Evolutionary conservation across 2,888 invertebrate genomes (phyloP).

Genomic region (Rutpela maculata): DNA sequence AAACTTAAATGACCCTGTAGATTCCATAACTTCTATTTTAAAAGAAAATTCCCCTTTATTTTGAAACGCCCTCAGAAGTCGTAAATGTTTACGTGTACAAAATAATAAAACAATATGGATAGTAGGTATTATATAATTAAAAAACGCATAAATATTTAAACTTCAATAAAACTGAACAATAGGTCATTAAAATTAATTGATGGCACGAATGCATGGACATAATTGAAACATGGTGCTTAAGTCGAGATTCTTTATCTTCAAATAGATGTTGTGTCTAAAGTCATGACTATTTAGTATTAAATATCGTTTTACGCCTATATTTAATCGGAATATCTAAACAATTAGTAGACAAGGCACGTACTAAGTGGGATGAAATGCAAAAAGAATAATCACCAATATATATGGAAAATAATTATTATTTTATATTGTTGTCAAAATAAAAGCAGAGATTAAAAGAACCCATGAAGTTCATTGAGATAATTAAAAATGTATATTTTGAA

Average conservation of each 20-base stretch:
- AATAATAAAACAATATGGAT: constrained; percentile 16
- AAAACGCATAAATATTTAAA: constrained; percentile 4
- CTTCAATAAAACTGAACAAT: constrained; percentile 13
- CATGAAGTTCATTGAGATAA: too few relatives aligned
- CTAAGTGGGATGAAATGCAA: too few relatives aligned
- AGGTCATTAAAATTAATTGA: constrained; percentile 31
- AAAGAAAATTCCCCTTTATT: background rate
- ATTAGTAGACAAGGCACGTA: too few relatives aligned
- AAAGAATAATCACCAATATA: too few relatives aligned
- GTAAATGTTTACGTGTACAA: background rate
- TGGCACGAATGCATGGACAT: constrained; percentile 8
- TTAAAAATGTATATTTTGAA: too few relatives aligned
- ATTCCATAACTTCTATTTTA: too few relatives aligned
- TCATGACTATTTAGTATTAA: constrained; percentile 8
- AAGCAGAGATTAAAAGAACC: too few relatives aligned
- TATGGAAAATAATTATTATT: too few relatives aligned
- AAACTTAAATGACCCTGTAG: too few relatives aligned
- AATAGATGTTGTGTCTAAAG: constrained; percentile 11
- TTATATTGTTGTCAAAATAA: too few relatives aligned
- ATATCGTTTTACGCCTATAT: background rate
- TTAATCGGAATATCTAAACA: background rate
- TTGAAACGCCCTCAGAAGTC: background rate
- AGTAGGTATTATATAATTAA: constrained; percentile 4
- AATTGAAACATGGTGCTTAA: constrained; percentile 1
- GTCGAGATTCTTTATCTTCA: background rate